Base-by-base conservation (phyloP, 2,888 invertebrate genomes). In the Ochropleura plecta region DNA sequence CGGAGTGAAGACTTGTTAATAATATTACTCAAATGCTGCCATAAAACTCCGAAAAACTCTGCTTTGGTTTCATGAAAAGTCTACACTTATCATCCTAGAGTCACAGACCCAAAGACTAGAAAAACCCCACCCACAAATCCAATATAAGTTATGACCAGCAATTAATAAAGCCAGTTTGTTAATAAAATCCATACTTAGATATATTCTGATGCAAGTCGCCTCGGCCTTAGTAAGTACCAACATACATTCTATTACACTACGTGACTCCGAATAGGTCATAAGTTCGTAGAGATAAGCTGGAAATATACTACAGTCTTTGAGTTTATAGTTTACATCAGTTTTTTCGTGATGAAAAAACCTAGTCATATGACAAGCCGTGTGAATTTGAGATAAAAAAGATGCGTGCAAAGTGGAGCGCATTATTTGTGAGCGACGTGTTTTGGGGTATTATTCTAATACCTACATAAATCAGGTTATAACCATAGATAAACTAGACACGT, bases 121-220 rank as follows among this genome's bases (percentile, higher is more conserved):
- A 48, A 48, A 14, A 10, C 16, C n/a, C 2, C 12, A 4, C 18
- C 14, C 5, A 48, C 2, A 9, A 7, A 44, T 44, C 12, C 2
- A 14, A n/a, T 44, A 14, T 5, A 10, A 44, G 0, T 57, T 42
- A 10, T n/a, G 20, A 7, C 12, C 5, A 48, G 48, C 49, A 64
- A 49, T 40, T 30, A 66, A 20, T 62, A 46, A 67, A 0, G 49
- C 10, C 20, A 63, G 55, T 64, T 55, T 80, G 66, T 49, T 66
- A 80, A 73, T 46, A 80, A 65, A 63, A 78, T 69, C n/a, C 62
- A 70, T 62, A 48, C 79, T 81, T 83, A 75, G 76, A 44, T n/a
- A n/a, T n/a, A 73, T 49, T 73, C 73, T 83, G 83, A 83, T 83
- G 85, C 82, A 83, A 83, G 59, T 67, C 18, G 16, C 14, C 18